Conservation (phyloP, 2,797 vertebrate species). For the Thamnophis elegans region DNA sequence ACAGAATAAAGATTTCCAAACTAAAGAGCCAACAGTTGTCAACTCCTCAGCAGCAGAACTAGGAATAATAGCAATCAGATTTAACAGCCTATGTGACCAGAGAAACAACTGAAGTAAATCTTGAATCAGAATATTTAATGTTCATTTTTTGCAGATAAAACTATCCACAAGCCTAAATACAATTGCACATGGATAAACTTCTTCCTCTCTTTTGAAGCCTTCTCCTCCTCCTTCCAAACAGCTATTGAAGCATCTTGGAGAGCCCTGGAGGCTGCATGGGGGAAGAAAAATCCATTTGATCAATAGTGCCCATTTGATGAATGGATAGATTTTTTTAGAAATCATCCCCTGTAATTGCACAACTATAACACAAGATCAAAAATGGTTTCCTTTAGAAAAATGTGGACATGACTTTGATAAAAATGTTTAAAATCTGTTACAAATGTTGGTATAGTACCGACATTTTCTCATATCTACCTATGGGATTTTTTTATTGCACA, state of each 20-base stretch:
- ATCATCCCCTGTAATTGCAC: background rate
- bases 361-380: background rate
- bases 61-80: background rate
- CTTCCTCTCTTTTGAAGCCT: background rate
- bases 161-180: background rate
- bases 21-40: background rate
- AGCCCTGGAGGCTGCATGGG: background rate
- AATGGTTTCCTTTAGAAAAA: background rate
- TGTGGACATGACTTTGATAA: background rate
- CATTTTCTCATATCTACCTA: background rate
- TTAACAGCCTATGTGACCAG: background rate
- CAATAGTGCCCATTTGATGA: background rate
- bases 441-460: background rate
- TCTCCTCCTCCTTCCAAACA: background rate
- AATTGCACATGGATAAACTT: background rate
- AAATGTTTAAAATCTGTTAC: background rate
- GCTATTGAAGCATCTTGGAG: background rate
- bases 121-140: background rate
- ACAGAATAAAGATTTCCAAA: background rate
- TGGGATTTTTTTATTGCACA: background rate
- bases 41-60: background rate
- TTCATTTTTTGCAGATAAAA: background rate
- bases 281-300: background rate
- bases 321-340: background rate
- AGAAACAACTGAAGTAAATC: background rate